These are phyloP conservation scores for Unio delphinus DNA, from an alignment of 2,888 invertebrate species.

Conservation along the genomic window DNA sequence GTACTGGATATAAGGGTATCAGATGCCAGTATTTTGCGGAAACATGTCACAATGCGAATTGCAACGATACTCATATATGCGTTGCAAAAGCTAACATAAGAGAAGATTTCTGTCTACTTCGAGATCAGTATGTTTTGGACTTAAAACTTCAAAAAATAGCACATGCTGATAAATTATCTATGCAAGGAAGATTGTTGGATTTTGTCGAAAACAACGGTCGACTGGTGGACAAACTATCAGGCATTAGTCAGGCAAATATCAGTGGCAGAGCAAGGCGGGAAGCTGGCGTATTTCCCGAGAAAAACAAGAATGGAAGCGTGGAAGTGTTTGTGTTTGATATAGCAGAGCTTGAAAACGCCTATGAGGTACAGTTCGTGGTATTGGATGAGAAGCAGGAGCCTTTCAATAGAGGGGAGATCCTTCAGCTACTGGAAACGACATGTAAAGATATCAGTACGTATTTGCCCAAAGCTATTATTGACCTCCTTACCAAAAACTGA, in stretches of 20 bases:
- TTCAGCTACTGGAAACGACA: slow-evolving; percentile 23
- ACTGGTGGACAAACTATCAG: slow-evolving; percentile 5
- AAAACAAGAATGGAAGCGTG: slow-evolving; percentile 5
- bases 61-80: slow-evolving; percentile 29
- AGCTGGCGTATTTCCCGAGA: background rate
- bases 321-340: slow-evolving; percentile 28
- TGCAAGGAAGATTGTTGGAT: slow-evolving; percentile 24
- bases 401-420: slow-evolving; percentile 23
- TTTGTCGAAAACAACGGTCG: slow-evolving; percentile 30
- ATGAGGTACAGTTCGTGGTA: slow-evolving; percentile 25
- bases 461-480: too few relatives aligned
- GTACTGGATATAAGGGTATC: slow-evolving; percentile 22
- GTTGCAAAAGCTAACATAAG: slow-evolving; percentile 23
- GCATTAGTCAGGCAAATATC: background rate
- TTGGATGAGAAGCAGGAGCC: slow-evolving; percentile 17
- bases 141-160: slow-evolving; percentile 12
- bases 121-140: slow-evolving; percentile 6
- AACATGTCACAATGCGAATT: slow-evolving; percentile 15
- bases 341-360: slow-evolving; percentile 6
- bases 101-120: slow-evolving; percentile 20
- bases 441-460: slow-evolving; percentile 40
- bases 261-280: slow-evolving; percentile 7
- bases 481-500: too few relatives aligned
- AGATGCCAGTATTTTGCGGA: slow-evolving; percentile 29
- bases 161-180: slow-evolving; percentile 4